Evolutionary conservation across 2,797 vertebrate genomes (phyloP).

Genomic region (Tinamus major): DNA sequence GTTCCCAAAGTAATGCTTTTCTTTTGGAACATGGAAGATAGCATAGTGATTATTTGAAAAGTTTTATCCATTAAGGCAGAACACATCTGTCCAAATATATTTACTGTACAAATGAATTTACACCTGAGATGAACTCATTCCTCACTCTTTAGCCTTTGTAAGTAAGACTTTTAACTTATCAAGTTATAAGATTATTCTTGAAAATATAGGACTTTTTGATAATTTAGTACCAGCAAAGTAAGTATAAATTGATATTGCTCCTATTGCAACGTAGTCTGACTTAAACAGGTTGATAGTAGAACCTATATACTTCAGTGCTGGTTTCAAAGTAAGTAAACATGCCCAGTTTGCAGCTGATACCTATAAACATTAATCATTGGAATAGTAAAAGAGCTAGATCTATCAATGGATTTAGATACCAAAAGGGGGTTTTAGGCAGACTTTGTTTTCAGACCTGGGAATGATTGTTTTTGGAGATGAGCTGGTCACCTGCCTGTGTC

Average conservation of each 20-base stretch:
- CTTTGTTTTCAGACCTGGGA: not conserved
- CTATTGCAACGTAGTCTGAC: not conserved
- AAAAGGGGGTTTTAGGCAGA: not conserved
- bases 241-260: not conserved
- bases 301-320: not conserved
- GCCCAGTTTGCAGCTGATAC: not conserved
- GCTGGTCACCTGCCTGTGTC: not conserved
- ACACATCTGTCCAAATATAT: not conserved
- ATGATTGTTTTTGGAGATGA: not conserved
- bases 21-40: not conserved
- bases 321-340: not conserved
- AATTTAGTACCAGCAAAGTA: not conserved
- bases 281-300: not conserved
- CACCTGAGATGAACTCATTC: not conserved
- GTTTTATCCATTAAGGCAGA: constrained; percentile 30
- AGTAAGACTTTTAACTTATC: not conserved
- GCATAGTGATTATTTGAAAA: constrained; percentile 3
- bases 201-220: not conserved
- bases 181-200: not conserved
- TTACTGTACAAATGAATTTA: not conserved
- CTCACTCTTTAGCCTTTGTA: not conserved
- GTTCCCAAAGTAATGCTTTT: constrained; percentile 40
- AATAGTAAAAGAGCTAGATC: not conserved
- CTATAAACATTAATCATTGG: not conserved
- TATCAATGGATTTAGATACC: not conserved